Base-by-base conservation (phyloP, 2,113 vertebrate species). In the Morphnarchus princeps region DNA sequence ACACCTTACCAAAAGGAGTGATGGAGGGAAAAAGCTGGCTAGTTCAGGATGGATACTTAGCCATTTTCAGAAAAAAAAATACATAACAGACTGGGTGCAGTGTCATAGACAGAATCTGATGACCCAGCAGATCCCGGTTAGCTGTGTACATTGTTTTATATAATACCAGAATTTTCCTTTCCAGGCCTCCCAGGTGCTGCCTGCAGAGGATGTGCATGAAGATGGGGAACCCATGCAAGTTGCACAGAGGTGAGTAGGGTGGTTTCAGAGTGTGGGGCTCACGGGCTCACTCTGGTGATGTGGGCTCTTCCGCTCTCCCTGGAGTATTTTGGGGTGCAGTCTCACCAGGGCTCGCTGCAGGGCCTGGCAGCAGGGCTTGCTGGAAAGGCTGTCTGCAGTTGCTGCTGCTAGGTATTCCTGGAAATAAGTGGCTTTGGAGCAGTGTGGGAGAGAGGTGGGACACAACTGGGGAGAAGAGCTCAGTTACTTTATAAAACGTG, bases 201-300 rank as follows among this genome's bases (percentile, higher is more conserved):
- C 98, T 93, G 83, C 97, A 93, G 97, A 97, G 94, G 95, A 97
- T 84, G 91, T 43, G 25, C 92, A 7, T 93, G 98, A 98, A 95
- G 97, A 98, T 15, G 97, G 90, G 70, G 97, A 97, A 26, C 96
- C 97, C 89, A 95, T 97, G 90, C 96, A 97, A 71, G 92, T 77
- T 52, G 94, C 97, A 73, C 97, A 98, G 90, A 98, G 98, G 98
- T 98, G 90, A 98, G 97, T 58, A 74, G 16, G 16, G 18, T 29
- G 26, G 29, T 49, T 42, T 32, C 49, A 70, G 54, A 84, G 36
- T 3, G 1, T 63, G 50, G 45, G 40, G 11, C 21, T 54, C 50
- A 10, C 0, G 1, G 22, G 6, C 58, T 81, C 2, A 2, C 36
- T 66, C 25, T 72, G 10, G 26, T 59, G 32, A 24, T 28, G 10